A percentile compares a stretch with the other conserved stretches of the same genome.
Evolutionary conservation across 2,888 invertebrate species (phyloP).

Genomic region (Erebia epiphron): DNA sequence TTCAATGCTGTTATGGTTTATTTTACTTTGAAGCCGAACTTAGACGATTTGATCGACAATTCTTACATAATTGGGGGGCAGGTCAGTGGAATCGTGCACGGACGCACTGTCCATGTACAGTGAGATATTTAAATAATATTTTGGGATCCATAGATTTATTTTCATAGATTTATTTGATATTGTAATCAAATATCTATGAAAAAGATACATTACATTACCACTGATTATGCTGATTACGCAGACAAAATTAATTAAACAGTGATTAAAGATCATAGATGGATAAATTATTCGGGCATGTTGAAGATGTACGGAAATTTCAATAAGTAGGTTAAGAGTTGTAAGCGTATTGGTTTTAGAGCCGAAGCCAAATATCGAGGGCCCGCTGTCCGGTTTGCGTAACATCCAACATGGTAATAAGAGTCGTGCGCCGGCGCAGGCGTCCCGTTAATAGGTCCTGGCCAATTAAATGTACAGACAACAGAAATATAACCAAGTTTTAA

Average conservation of each 20-base stretch:
- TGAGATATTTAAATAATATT: too few relatives aligned
- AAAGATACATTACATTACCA: too few relatives aligned
- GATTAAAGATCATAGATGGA: neutral
- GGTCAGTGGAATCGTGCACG: too few relatives aligned
- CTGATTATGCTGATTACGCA: too few relatives aligned
- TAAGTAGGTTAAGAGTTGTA: neutral
- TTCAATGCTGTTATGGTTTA: too few relatives aligned
- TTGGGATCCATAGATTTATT: too few relatives aligned
- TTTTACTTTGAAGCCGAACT: too few relatives aligned
- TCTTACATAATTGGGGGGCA: too few relatives aligned
- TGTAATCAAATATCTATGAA: too few relatives aligned
- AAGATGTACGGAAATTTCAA: neutral
- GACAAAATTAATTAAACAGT: neutral
- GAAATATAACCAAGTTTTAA: neutral
- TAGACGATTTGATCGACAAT: too few relatives aligned
- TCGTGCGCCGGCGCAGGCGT: slow-evolving; percentile 38
- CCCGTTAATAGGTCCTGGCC: slow-evolving; percentile 46
- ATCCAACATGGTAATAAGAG: slow-evolving; percentile 42
- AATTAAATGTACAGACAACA: slow-evolving; percentile 40
- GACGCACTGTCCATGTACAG: too few relatives aligned
- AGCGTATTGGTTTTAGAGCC: slow-evolving; percentile 12
- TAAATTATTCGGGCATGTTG: neutral
- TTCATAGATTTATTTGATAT: too few relatives aligned
- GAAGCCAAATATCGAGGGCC: slow-evolving; percentile 24
- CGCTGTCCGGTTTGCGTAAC: slow-evolving; percentile 37